These are phyloP conservation scores for Zaprionus lineosus DNA, from an alignment of 2,888 invertebrate species.

Conservation along the genomic window DNA sequence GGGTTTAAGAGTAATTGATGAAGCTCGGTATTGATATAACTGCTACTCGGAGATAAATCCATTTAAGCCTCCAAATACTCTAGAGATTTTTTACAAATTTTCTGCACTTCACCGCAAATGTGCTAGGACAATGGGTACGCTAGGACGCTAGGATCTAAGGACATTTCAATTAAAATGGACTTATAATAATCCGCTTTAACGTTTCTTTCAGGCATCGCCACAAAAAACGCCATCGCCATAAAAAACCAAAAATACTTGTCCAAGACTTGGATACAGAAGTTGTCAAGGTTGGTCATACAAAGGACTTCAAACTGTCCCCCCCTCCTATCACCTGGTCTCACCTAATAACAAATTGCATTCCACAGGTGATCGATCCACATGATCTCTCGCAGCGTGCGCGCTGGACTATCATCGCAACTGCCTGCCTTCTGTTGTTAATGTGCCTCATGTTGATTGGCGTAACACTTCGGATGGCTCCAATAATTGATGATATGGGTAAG, in stretches of 20 bases:
- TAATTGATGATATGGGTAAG: constrained; percentile 98
- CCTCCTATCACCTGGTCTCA: no score
- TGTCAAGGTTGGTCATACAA: constrained; percentile 82
- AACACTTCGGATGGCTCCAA: constrained; percentile 95
- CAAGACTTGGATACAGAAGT: constrained; percentile 83
- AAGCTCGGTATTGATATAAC: constrained; percentile 30
- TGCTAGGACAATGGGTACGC: no score
- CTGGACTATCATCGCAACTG: constrained; percentile 95
- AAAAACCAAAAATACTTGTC: constrained; percentile 83
- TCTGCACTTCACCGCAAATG: no score
- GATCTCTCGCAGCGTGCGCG: constrained; percentile 92
- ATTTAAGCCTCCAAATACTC: background rate
- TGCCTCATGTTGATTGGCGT: constrained; percentile 95
- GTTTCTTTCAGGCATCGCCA: constrained; percentile 79
- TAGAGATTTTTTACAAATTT: background rate
- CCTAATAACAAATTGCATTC: no score
- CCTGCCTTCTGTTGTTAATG: constrained; percentile 92
- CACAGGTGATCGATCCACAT: constrained; percentile 88
- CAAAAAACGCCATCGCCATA: constrained; percentile 83
- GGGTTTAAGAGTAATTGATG: constrained; percentile 49
- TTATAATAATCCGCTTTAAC: background rate
- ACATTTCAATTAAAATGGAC: background rate
- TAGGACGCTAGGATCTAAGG: no score
- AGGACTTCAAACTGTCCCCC: no score
- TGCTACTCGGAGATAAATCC: constrained; percentile 7